Evolutionary conservation across 2,888 invertebrate species (phyloP).

Genomic region (Mythimna albipuncta): DNA sequence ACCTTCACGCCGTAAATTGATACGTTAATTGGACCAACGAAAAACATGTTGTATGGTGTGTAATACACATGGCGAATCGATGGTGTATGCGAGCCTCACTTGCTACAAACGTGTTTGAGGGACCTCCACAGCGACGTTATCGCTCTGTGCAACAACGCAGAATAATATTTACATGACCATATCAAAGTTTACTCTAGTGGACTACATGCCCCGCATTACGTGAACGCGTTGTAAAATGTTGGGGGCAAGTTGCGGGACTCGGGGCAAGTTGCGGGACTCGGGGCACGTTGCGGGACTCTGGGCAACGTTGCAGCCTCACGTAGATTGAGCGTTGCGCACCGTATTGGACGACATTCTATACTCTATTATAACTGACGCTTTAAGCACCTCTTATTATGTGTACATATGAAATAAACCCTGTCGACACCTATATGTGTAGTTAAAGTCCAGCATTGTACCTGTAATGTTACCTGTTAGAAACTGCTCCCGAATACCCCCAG

Average conservation of each 20-base stretch:
- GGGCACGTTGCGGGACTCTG: too few species aligned
- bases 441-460: not conserved
- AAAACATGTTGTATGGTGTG: not conserved
- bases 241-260: too few species aligned
- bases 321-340: too few species aligned
- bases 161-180: not conserved
- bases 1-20: slow-evolving; percentile 8
- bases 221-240: too few species aligned
- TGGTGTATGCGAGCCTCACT: slow-evolving; percentile 1
- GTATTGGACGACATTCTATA: too few species aligned
- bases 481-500: not conserved
- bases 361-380: too few species aligned
- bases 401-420: not conserved
- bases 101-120: slow-evolving; percentile 15
- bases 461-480: not conserved
- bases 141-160: not conserved
- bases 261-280: too few species aligned
- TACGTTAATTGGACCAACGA: slow-evolving; percentile 18
- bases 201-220: too few species aligned
- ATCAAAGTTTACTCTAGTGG: not conserved
- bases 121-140: not conserved
- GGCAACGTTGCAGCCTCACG: too few species aligned
- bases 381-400: too few species aligned
- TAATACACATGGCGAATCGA: slow-evolving; percentile 1
- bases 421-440: not conserved